Base-by-base conservation (phyloP, 2,113 vertebrate species). In the Lepus americanus region DNA sequence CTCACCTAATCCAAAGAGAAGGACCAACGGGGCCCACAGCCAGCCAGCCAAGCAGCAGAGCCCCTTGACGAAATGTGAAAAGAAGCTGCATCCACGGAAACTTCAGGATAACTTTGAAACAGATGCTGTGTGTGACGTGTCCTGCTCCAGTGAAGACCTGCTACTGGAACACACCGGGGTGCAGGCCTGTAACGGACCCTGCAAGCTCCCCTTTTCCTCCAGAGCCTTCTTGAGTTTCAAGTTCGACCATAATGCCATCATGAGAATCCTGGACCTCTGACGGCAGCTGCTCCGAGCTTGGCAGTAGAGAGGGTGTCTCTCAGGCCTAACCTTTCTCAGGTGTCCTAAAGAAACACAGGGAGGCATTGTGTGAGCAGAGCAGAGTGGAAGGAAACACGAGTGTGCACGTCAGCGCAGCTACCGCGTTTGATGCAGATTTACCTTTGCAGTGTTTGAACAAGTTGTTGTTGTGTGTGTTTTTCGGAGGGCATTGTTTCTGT, bases 261-360 rank as follows among this genome's bases (percentile, higher is more conserved):
- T 99, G 99, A 99, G 98, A 97, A 99, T 98, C 98, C 99, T 99
- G 95, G 99, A 99, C 97, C 98, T 98, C 96, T 99, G 98, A 99
- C 83, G 92, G 85, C 87, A 92, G n/a, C 95, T 95, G 90, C 90
- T 61, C 79, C 64, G 44, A 74, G 85, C 90, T 49, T 77, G 95
- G 94, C 94, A 95, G 59, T 90, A 97, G 95, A 98, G 96, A 88
- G 72, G 88, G 92, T 96, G 98, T 98, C 92, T 98, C 98, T 97
- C 96, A 97, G 97, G 97, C 96, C 98, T 98, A 98, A 98, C 97
- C 97, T 98, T 98, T 98, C 98, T 99, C 98, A 98, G 98, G 98
- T 98, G 97, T 97, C 98, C 95, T 98, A 97, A 97, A 94, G 97
- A 97, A 97, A 87, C 98, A 98, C 98, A 98, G 98, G 98, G 97